Base-by-base conservation (phyloP, 2,888 invertebrate species). In the Platycheirus rosarum region DNA sequence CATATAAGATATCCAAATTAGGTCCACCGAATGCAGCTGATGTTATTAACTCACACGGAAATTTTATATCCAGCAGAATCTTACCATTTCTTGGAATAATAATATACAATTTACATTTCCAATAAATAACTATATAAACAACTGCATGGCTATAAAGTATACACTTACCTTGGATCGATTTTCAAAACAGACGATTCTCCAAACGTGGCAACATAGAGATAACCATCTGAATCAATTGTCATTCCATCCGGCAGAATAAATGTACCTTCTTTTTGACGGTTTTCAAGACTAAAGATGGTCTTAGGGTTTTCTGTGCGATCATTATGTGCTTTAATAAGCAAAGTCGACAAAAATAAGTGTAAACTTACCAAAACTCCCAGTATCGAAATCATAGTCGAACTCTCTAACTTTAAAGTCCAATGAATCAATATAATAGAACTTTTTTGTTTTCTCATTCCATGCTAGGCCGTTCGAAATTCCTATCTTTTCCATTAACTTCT, bases 381-480 rank as follows among this genome's bases (percentile, higher is more conserved):
- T 93, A 0, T 92, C 91, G 2, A 93, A 89, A 85, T 96, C 93
- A 87, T 94, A 96, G 87, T 96, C 95, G 88, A 94, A 96, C 84
- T 93, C 92, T 85, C 94, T 92, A 20, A 95, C 92, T 79, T 93
- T 92, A 78, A 92, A 91, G 84, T 93, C 93, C 40, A 93, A 91
- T 2, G 95, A 94, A 90, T 96, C 96, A 0, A 94, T 94, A 88
- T 92, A 96, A 90, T 95, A 95, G 91, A 96, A 94, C 18, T 93
- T 93, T 68, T 92, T 93, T 84, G 91, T 91, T 60, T 92, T 91
- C 7, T 91, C 88, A 86, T 95, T 94, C 96, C 96, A 97, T 66
- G 95, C 94, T 37, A 96, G 90, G 0, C 96, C 96, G 90, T 97
- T 96, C 35, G 95, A 93, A 85, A 96, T 93, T 85, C 93, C 93